phyloP scores from a whole-genome alignment of 2,888 invertebrate species.

The Ophion ellenae region DNA sequence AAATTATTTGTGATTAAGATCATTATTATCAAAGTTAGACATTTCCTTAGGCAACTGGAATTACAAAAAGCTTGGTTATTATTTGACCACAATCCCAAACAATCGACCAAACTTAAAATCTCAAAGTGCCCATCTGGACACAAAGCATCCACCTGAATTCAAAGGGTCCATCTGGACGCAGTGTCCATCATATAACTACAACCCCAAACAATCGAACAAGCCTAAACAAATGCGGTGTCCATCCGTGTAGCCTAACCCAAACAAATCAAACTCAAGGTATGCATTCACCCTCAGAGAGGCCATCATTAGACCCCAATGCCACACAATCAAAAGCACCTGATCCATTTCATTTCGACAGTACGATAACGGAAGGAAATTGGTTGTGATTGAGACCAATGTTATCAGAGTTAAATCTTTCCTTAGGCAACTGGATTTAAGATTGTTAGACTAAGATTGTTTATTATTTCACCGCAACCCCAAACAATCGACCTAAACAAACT shows the following conservation, averaged over 20 bases:
- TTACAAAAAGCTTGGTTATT: background rate
- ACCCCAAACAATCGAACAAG: too few relatives aligned
- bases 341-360: constrained; percentile 19
- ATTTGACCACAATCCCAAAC: background rate
- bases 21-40: background rate
- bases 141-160: background rate
- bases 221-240: background rate
- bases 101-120: background rate
- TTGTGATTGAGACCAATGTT: too few relatives aligned
- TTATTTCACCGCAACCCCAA: background rate
- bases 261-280: background rate
- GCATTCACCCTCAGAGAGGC: background rate
- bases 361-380: constrained; percentile 43
- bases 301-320: background rate
- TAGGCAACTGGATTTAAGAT: background rate
- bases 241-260: background rate
- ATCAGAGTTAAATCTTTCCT: background rate
- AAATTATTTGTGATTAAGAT: background rate
- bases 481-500: background rate
- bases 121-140: background rate
- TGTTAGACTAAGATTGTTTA: background rate
- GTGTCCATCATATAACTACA: background rate
- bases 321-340: background rate
- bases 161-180: too few relatives aligned
- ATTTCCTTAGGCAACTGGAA: background rate